Conservation (phyloP, 2,797 vertebrate genomes). For the Betta splendens region DNA sequence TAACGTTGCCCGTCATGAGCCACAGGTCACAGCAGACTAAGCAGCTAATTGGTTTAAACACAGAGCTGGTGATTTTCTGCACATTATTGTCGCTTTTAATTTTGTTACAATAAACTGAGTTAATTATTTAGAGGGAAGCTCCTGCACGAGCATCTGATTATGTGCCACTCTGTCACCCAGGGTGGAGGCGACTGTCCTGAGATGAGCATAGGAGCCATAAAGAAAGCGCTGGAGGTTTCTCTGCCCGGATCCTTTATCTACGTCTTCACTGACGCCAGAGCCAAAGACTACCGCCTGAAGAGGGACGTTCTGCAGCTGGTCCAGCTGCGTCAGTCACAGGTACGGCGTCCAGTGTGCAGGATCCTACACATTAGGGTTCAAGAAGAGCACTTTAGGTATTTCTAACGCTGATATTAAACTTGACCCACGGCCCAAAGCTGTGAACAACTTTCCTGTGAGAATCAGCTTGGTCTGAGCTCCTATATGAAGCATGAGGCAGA, state of each 20-base stretch:
- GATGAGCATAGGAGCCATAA: conserved; percentile 95
- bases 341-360: conserved; percentile 51
- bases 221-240: conserved; percentile 89
- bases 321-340: conserved; percentile 94
- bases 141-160: conserved; percentile 1
- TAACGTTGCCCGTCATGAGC: not conserved
- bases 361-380: not conserved
- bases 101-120: no score
- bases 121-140: not conserved
- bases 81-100: no score
- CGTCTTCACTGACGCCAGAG: conserved; percentile 94
- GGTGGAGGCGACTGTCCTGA: conserved; percentile 96
- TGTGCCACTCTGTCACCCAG: conserved; percentile 67
- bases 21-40: not conserved
- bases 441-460: conserved; percentile 43
- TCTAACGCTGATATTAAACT: no score
- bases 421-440: no score
- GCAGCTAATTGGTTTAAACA: not conserved
- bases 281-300: conserved; percentile 91
- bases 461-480: conserved; percentile 17
- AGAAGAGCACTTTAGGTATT: no score
- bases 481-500: conserved; percentile 34
- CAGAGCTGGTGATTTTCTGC: no score
- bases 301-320: conserved; percentile 89
- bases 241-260: conserved; percentile 92